These are phyloP conservation scores for Ceraclea dissimilis DNA, from an alignment of 2,888 invertebrate genomes.

Conservation along the genomic window DNA sequence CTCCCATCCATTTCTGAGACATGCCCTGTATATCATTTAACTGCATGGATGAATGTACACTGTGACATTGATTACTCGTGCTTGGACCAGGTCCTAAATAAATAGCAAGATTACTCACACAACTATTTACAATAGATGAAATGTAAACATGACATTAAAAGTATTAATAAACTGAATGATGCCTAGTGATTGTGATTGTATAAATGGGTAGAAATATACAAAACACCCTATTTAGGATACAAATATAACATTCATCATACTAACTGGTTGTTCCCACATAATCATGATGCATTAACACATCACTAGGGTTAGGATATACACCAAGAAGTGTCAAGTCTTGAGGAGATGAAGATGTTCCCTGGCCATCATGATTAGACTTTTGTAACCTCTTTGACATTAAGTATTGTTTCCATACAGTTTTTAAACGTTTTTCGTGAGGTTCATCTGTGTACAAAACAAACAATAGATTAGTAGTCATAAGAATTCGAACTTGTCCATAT, in stretches of 20 bases:
- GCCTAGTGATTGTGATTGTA: no score
- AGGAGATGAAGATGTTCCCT: slow-evolving; percentile 9
- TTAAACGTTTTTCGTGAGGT: slow-evolving; percentile 6
- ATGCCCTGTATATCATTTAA: background rate
- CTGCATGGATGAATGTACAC: background rate
- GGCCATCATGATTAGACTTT: slow-evolving; percentile 9
- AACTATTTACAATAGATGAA: no score
- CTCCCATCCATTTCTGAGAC: background rate
- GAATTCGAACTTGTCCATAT: no score
- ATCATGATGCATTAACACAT: slow-evolving; percentile 20
- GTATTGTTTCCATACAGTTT: slow-evolving; percentile 10
- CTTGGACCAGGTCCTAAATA: background rate
- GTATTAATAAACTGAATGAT: no score
- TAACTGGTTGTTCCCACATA: slow-evolving; percentile 14
- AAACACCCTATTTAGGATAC: no score
- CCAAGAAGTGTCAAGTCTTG: slow-evolving; percentile 9
- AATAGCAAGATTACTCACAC: background rate
- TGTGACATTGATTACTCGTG: background rate
- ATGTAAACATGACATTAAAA: no score
- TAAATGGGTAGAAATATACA: no score
- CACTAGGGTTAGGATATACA: slow-evolving; percentile 16
- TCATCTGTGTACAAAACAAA: slow-evolving; percentile 11
- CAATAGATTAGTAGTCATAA: background rate
- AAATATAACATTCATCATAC: no score
- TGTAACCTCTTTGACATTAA: slow-evolving; percentile 15